These are phyloP conservation scores for Aurelia sp. DNA, from an alignment of 30 jellyfish, hydroid and myxozoan species.

Conservation along the genomic window DNA sequence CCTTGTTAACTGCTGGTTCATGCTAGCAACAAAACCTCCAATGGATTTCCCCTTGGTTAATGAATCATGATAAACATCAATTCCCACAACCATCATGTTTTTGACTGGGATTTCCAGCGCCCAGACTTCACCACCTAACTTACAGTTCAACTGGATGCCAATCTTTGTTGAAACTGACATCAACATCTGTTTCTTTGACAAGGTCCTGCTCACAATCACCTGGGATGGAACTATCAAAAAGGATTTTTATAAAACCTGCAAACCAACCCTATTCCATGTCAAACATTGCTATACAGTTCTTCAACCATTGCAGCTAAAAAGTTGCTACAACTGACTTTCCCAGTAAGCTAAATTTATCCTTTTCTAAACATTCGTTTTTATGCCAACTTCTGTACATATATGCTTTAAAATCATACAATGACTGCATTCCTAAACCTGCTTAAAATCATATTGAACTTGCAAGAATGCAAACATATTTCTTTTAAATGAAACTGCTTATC, in stretches of 20 bases:
- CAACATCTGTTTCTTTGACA: conserved; percentile 92
- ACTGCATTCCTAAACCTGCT: too few species aligned
- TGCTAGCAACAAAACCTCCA: conserved; percentile 96
- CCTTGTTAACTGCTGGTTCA: conserved; percentile 78
- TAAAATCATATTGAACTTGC: too few species aligned
- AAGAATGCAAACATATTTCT: too few species aligned
- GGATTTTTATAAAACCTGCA: background rate
- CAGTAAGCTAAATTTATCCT: too few species aligned
- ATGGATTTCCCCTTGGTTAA: conserved; percentile 91
- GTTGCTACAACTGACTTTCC: too few species aligned
- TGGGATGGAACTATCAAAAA: conserved; percentile 84
- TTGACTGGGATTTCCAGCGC: conserved; percentile 91
- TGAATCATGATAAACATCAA: conserved; percentile 98
- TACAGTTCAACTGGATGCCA: conserved; percentile 96
- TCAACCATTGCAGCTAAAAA: too few species aligned
- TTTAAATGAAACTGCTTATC: too few species aligned
- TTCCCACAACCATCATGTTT: conserved; percentile 95
- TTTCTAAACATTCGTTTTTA: too few species aligned
- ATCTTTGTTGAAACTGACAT: conserved; percentile 94
- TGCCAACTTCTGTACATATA: too few species aligned
- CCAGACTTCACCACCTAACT: conserved; percentile 99
- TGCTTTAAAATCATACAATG: too few species aligned
- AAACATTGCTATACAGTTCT: background rate
- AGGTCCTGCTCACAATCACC: conserved; percentile 91
- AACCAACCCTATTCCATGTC: background rate